phyloP scores from a whole-genome alignment of 2,888 invertebrate genomes.

The Meghimatium bilineatum region DNA sequence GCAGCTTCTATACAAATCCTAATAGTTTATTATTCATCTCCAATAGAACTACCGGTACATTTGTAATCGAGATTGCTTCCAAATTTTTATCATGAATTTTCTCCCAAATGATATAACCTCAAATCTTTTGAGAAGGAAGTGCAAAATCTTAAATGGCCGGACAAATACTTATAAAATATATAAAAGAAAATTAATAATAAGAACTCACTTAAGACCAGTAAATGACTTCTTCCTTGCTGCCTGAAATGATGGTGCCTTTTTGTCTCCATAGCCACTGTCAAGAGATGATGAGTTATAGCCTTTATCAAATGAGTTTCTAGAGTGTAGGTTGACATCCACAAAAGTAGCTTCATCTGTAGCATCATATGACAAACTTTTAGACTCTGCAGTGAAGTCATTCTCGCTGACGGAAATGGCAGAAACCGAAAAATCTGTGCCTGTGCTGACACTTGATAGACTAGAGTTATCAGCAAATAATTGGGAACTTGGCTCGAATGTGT shows the following conservation, averaged over 20 bases:
- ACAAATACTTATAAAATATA: no score
- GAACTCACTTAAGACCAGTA: constrained; percentile 55
- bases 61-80: no score
- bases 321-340: constrained; percentile 72
- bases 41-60: no score
- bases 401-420: constrained; percentile 70
- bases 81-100: no score
- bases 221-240: constrained; percentile 41
- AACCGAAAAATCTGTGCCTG: constrained; percentile 72
- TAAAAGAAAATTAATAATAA: neutral
- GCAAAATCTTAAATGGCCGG: no score
- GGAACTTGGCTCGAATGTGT: constrained; percentile 61
- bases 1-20: no score
- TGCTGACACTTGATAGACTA: constrained; percentile 74
- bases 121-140: no score
- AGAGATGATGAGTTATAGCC: constrained; percentile 61
- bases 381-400: constrained; percentile 57
- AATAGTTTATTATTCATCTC: no score
- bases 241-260: constrained; percentile 51
- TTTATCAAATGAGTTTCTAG: constrained; percentile 70
- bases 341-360: constrained; percentile 70
- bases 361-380: constrained; percentile 62
- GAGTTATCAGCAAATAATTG: constrained; percentile 68
- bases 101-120: no score
- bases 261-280: constrained; percentile 67